phyloP scores from a whole-genome alignment of 2,888 invertebrate species.

The Lacanobia oleracea region DNA sequence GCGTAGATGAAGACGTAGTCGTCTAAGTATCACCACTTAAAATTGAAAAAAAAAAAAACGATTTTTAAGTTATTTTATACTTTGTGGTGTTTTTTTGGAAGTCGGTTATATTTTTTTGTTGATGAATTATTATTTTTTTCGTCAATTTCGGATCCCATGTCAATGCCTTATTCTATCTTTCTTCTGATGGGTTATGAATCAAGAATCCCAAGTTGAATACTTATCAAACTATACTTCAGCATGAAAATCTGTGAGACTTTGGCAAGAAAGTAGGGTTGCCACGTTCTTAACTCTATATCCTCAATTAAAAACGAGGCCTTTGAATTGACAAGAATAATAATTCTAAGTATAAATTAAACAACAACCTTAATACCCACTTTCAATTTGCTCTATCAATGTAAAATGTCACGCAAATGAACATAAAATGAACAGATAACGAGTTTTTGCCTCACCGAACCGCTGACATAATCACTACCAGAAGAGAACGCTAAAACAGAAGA shows the following conservation, averaged over 20 bases:
- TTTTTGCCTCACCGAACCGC: slow-evolving; percentile 10
- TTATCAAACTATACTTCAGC: neutral
- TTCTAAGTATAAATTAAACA: neutral
- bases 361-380: neutral
- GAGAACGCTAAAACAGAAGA: slow-evolving; percentile 25
- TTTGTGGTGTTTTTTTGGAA: too few relatives aligned
- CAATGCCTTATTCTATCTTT: neutral
- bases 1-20: too few relatives aligned
- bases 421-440: slow-evolving; percentile 3
- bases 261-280: too few relatives aligned
- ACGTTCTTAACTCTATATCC: too few relatives aligned
- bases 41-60: too few relatives aligned
- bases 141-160: too few relatives aligned
- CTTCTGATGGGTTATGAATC: neutral
- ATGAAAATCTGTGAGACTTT: neutral
- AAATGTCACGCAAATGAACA: slow-evolving; percentile 8
- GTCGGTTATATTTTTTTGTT: too few relatives aligned
- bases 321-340: neutral
- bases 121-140: too few relatives aligned
- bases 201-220: neutral
- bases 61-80: too few relatives aligned
- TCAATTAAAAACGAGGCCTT: neutral
- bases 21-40: too few relatives aligned
- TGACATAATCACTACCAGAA: slow-evolving; percentile 22
- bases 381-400: slow-evolving; percentile 6